Evolutionary conservation across 2,797 vertebrate genomes (phyloP), one percentile per base, ranked within the genome.

Genomic region (Sibirionetta formosa): DNA sequence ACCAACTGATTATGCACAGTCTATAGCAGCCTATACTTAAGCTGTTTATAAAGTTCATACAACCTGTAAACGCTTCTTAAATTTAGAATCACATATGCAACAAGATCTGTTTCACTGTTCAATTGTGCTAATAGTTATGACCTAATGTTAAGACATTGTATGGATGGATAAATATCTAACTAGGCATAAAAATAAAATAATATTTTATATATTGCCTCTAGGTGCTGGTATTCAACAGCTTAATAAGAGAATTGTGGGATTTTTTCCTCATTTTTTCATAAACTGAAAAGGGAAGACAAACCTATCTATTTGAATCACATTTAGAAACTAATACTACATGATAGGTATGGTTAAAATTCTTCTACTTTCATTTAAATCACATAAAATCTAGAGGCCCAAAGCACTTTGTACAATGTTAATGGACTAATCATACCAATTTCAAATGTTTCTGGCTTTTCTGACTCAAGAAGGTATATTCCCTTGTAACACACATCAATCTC

Each of bases 301-400:
- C 27, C 12, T 57, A 36, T 83, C 15, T 73, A 51, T 23, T 51
- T 42, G 4, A 86, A 20, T 82, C 48, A 46, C n/a, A 82, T 91
- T 69, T 60, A 86, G 56, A 82, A 63, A 17, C 9, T 71, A 82
- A 87, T 66, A 42, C 26, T 69, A 89, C 18, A 42, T 85, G 71
- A 72, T 48, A 82, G 58, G 29, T 42, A 82, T 51, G 80, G 36
- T 87, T 82, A 73, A 72, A 86, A 91, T 54, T 91, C 70, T 71
- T 94, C 50, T 35, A 36, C 51, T 82, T 73, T 56, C 18, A 63
- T 84, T 94, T 90, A 73, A 81, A 90, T 88, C 38, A 64, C 40
- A 86, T 54, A 42, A 88, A 82, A 69, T 82, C 36, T 88, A 82
- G 40, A 90, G 24, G 54, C 29, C 27, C 51, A 93, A 92, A 89